These are phyloP conservation scores for Hippopotamyrus pictus DNA, from an alignment of 2,797 vertebrate genomes.

Conservation along the genomic window DNA sequence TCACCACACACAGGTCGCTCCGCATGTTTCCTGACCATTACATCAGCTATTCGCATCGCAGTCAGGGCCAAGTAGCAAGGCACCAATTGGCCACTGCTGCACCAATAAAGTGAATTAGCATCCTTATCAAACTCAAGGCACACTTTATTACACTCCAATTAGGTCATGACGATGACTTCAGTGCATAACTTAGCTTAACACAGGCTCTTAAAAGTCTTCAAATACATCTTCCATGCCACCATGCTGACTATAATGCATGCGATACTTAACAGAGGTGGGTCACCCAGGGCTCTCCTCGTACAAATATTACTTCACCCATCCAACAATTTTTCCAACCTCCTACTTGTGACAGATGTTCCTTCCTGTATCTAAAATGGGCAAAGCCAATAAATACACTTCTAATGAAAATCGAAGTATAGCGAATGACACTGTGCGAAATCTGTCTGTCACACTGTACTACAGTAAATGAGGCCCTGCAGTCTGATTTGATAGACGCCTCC, in stretches of 20 bases:
- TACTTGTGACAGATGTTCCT: not conserved
- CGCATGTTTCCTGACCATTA: conserved; percentile 4
- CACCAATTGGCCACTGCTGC: not conserved
- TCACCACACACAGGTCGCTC: not conserved
- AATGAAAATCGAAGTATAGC: not conserved
- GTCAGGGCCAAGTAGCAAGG: not conserved
- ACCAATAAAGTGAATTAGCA: not conserved
- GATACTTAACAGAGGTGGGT: not conserved
- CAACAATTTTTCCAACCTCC: not conserved
- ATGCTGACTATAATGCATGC: not conserved
- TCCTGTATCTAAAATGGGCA: not conserved
- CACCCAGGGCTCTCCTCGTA: not conserved
- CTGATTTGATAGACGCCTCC: not conserved
- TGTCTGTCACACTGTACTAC: not conserved
- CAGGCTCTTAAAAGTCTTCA: not conserved
- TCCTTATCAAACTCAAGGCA: not conserved
- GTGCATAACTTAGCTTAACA: not conserved
- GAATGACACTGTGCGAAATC: not conserved
- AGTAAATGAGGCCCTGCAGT: not conserved
- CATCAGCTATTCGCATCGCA: not conserved
- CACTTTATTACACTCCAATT: not conserved
- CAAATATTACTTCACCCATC: not conserved
- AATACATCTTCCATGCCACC: not conserved
- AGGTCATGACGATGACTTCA: not conserved
- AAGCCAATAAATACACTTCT: not conserved